phyloP scores from a whole-genome alignment of 1,140 invertebrate genomes.

The Tyrophagus putrescentiae region DNA sequence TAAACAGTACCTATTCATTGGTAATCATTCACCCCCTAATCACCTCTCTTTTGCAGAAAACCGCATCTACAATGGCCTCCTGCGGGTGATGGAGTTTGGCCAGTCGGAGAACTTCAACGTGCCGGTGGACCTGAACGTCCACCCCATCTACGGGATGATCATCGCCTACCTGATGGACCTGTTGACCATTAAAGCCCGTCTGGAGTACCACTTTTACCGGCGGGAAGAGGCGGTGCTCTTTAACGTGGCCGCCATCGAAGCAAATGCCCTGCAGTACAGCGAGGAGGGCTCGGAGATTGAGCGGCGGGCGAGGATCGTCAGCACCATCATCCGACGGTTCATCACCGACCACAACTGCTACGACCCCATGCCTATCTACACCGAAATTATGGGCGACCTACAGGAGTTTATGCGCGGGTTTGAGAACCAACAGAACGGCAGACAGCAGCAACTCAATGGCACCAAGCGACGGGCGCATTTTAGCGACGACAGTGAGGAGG shows the following conservation, averaged over 20 bases:
- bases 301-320: conserved; percentile 72
- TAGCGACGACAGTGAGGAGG: conserved; percentile 4
- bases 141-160: conserved; percentile 70
- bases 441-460: too few species aligned
- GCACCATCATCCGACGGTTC: conserved; percentile 68
- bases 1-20: too few species aligned
- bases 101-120: conserved; percentile 81
- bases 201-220: conserved; percentile 80
- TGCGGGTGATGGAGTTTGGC: conserved; percentile 68
- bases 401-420: conserved; percentile 16
- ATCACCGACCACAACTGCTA: conserved; percentile 45
- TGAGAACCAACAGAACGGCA: too few species aligned
- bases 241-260: conserved; percentile 78
- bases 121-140: conserved; percentile 80
- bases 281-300: conserved; percentile 71
- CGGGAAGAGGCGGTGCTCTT: conserved; percentile 78
- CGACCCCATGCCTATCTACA: conserved; percentile 67
- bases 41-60: too few species aligned
- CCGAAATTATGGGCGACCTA: conserved; percentile 48
- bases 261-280: conserved; percentile 86
- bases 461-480: background rate
- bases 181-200: conserved; percentile 68
- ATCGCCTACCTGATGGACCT: conserved; percentile 92
- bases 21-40: too few species aligned
- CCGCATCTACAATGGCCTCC: conserved; percentile 56